Conservation (phyloP, 1,140 invertebrate species). For the Oryzaephilus surinamensis region DNA sequence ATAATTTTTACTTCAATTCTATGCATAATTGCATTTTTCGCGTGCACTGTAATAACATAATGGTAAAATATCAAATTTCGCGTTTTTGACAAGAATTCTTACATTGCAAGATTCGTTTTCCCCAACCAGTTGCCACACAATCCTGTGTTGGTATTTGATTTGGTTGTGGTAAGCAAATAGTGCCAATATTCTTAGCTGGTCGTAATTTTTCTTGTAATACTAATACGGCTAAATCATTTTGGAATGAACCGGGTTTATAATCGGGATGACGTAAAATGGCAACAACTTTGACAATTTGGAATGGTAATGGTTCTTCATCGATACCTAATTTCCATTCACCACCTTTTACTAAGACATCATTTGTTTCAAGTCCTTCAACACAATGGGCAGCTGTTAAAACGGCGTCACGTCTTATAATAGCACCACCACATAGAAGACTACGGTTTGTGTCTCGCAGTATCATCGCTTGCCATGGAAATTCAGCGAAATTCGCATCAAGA, state of each 20-base stretch:
- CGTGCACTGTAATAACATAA: constrained; percentile 47
- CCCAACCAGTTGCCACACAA: constrained; percentile 73
- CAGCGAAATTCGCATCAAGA: constrained; percentile 58
- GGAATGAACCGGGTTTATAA: constrained; percentile 49
- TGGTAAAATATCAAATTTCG: background rate
- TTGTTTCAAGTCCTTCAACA: constrained; percentile 57
- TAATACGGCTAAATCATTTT: constrained; percentile 64
- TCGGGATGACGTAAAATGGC: constrained; percentile 59
- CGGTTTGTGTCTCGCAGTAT: constrained; percentile 50
- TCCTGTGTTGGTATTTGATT: constrained; percentile 39
- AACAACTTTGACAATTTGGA: constrained; percentile 61
- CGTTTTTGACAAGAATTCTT: constrained; percentile 27
- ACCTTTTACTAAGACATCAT: constrained; percentile 63
- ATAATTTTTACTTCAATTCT: constrained; percentile 57
- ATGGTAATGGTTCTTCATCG: constrained; percentile 65
- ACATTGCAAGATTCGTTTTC: constrained; percentile 67
- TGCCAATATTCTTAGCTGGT: constrained; percentile 56
- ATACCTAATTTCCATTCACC: constrained; percentile 79
- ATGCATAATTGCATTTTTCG: constrained; percentile 62
- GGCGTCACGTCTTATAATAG: constrained; percentile 57
- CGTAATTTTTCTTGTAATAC: constrained; percentile 51
- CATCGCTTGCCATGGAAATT: constrained; percentile 78
- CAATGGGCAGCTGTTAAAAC: constrained; percentile 71
- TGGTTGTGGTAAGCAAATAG: constrained; percentile 52
- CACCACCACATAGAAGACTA: constrained; percentile 64